Evolutionary conservation across 2,888 invertebrate genomes (phyloP).

Genomic region (Eristalinus aeneus): DNA sequence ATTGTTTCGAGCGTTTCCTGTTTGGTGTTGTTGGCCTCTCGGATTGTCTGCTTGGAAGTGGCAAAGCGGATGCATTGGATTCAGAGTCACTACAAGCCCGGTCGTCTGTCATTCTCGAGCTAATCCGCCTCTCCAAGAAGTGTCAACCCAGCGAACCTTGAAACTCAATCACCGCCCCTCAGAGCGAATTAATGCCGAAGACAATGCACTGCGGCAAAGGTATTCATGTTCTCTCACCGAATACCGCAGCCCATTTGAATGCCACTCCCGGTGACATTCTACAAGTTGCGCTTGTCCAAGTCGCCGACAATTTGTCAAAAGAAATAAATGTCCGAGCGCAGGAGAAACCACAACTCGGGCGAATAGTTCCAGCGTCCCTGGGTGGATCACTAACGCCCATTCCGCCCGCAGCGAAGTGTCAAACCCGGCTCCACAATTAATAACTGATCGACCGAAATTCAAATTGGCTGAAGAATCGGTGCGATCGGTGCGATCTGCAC

Average conservation of each 20-base stretch:
- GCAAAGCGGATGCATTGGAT: background rate
- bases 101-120: too few species aligned
- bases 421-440: slow-evolving; percentile 18
- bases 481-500: slow-evolving; percentile 4
- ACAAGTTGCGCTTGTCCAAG: background rate
- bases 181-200: background rate
- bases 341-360: slow-evolving; percentile 13
- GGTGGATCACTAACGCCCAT: slow-evolving; percentile 20
- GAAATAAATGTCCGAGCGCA: background rate
- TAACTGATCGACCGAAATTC: slow-evolving; percentile 16
- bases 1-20: slow-evolving; percentile 18
- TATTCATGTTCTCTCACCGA: background rate
- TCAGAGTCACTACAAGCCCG: too few species aligned
- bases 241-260: background rate
- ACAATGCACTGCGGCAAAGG: background rate
- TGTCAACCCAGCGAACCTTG: background rate
- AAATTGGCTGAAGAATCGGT: slow-evolving; percentile 13
- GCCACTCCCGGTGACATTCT: background rate
- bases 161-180: background rate
- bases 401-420: slow-evolving; percentile 10
- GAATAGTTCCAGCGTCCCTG: background rate
- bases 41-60: background rate
- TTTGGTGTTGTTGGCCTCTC: background rate
- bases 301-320: slow-evolving; percentile 20
- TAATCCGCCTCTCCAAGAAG: background rate